Conservation (phyloP, 2,797 vertebrate species). For the Sebastes umbrosus region DNA sequence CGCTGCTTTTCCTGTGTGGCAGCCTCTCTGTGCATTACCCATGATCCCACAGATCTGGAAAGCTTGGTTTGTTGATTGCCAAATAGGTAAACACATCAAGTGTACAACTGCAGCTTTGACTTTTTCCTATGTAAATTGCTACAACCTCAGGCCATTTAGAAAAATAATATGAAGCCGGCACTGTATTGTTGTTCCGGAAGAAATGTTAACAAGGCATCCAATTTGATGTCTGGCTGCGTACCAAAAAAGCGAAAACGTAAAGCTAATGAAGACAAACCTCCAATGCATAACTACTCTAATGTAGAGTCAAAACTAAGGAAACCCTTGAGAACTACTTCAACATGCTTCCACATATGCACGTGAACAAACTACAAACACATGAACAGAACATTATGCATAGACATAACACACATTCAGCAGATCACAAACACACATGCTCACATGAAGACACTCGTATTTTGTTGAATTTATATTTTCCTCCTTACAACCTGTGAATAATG, state of each 20-base stretch:
- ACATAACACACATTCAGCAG: not conserved
- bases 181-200: not conserved
- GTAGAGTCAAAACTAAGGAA: not conserved
- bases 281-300: conserved; percentile 16
- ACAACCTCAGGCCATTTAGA: conserved; percentile 29
- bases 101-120: no score
- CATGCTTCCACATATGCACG: not conserved
- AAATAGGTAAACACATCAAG: not conserved
- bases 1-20: no score
- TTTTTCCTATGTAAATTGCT: conserved; percentile 5
- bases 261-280: conserved; percentile 52
- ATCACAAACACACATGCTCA: not conserved
- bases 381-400: not conserved
- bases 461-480: no score
- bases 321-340: not conserved
- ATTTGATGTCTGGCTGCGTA: conserved; percentile 29
- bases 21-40: not conserved
- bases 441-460: no score
- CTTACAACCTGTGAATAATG: no score
- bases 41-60: not conserved
- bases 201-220: conserved; percentile 56
- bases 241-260: not conserved
- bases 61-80: not conserved
- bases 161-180: conserved; percentile 7
- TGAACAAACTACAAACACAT: not conserved